A percentile compares a stretch with the other conserved stretches of the same genome.
phyloP scores from a whole-genome alignment of 2,888 invertebrate species.

The Melinaea menophilus region DNA sequence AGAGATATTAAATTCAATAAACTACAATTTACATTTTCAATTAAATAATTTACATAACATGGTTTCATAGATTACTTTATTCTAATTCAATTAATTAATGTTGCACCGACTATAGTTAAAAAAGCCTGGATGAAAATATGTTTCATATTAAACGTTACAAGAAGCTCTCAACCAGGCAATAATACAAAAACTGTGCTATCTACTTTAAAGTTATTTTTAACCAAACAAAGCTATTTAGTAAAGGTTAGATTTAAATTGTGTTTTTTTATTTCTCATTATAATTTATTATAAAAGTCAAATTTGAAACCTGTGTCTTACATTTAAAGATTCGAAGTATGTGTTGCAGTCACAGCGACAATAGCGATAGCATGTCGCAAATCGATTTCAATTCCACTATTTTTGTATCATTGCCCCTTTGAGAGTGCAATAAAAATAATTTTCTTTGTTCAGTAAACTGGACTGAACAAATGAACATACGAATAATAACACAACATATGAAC shows the following conservation, averaged over 20 bases:
- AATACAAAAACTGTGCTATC: too few species aligned
- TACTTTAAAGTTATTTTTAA: too few species aligned
- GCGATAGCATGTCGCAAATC: slow-evolving; percentile 35
- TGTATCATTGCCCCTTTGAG: slow-evolving; percentile 66
- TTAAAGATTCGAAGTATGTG: neutral
- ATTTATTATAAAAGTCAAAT: too few species aligned
- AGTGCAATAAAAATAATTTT: slow-evolving; percentile 74
- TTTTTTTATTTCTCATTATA: too few species aligned
- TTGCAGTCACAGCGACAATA: slow-evolving; percentile 1
- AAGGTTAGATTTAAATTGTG: too few species aligned
- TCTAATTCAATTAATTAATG: too few species aligned
- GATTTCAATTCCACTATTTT: slow-evolving; percentile 66
- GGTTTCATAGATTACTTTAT: too few species aligned
- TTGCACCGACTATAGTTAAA: too few species aligned
- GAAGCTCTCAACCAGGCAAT: too few species aligned
- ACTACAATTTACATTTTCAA: neutral
- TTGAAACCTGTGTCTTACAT: neutral
- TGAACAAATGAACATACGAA: slow-evolving; percentile 49
- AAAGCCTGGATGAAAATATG: too few species aligned
- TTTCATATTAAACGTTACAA: too few species aligned
- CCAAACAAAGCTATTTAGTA: too few species aligned
- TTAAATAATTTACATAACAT: neutral
- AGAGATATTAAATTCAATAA: neutral
- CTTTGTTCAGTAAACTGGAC: slow-evolving; percentile 61
- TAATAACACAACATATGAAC: slow-evolving; percentile 45